Evolutionary conservation across 2,888 invertebrate genomes (phyloP).

Genomic region (Hofmannophila pseudospretella): DNA sequence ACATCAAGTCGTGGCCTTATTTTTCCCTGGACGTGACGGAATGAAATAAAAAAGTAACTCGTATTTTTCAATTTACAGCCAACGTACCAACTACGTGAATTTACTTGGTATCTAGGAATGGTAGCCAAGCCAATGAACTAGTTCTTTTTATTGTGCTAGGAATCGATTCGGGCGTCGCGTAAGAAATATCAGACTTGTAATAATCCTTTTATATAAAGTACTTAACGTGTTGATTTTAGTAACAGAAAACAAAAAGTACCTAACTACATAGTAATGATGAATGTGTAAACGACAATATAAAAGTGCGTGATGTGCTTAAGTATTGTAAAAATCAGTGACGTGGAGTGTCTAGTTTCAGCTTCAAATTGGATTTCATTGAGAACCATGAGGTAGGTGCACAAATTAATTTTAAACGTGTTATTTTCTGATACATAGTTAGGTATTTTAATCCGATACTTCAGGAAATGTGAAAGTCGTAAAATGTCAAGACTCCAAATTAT

Average conservation of each 20-base stretch:
- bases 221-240: not conserved
- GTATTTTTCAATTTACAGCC: constrained; percentile 26
- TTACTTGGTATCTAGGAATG: constrained; percentile 1
- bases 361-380: constrained; percentile 65
- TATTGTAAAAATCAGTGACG: constrained; percentile 32
- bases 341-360: constrained; percentile 28
- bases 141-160: not conserved
- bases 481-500: no score
- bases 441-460: no score
- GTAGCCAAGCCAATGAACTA: no score
- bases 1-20: constrained; percentile 18
- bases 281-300: constrained; percentile 16
- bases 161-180: no score
- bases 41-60: constrained; percentile 4
- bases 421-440: no score
- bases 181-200: no score
- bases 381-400: constrained; percentile 61
- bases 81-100: constrained; percentile 10
- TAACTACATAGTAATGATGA: constrained; percentile 21
- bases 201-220: no score
- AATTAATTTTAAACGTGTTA: no score
- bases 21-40: constrained; percentile 6
- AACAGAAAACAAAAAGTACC: not conserved
- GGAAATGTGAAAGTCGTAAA: no score
- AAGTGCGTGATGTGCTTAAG: constrained; percentile 46